Conservation (phyloP, 2,888 invertebrate genomes). For the Dugesia japonica region DNA sequence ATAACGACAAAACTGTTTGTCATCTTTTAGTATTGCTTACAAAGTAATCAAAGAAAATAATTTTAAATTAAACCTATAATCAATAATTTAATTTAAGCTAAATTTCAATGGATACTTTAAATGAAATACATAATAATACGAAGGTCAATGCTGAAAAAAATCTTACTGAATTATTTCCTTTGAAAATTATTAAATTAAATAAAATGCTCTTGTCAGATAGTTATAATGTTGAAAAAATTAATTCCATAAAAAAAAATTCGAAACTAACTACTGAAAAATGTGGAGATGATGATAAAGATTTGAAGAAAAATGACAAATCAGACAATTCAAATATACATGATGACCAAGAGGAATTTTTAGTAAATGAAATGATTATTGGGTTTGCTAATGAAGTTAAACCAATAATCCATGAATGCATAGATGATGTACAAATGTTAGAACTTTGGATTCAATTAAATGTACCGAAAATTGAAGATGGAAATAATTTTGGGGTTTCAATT, state of each 20-base stretch:
- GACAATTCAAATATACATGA: neutral
- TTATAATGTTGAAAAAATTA: neutral
- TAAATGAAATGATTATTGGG: neutral
- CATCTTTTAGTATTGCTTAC: too few species aligned
- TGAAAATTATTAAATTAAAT: neutral
- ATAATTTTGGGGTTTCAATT: conserved; percentile 94
- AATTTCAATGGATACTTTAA: neutral
- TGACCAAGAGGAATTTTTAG: neutral
- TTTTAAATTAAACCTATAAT: too few species aligned
- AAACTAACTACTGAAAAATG: neutral
- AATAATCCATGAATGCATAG: conserved; percentile 40
- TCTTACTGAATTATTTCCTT: neutral
- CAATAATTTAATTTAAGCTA: too few species aligned
- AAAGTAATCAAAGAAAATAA: too few species aligned
- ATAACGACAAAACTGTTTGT: too few species aligned
- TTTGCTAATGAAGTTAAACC: neutral
- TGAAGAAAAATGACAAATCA: neutral
- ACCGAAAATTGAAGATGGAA: conserved; percentile 96
- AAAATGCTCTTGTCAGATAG: neutral
- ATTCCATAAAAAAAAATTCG: neutral
- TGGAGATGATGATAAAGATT: neutral
- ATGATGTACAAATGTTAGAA: conserved; percentile 56
- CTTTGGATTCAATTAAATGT: conserved; percentile 99
- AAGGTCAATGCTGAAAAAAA: neutral
- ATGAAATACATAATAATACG: neutral